Evolutionary conservation across 2,797 vertebrate species (phyloP).

Genomic region (Hippocampus kuda): DNA sequence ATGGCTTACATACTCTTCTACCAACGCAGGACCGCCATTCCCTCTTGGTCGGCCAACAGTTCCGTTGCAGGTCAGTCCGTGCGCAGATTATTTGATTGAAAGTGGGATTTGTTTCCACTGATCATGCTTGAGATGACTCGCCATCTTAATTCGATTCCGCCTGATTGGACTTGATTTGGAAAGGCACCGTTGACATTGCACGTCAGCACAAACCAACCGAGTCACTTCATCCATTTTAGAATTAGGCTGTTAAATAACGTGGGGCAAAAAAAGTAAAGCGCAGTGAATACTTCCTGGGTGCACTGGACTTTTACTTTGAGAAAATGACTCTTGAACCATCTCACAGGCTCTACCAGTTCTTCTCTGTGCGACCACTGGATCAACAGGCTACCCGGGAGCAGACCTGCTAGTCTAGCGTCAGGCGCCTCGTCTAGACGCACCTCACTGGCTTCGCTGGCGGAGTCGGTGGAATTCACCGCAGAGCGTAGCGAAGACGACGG

Average conservation of each 20-base stretch:
- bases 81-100: not conserved
- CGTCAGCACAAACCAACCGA: not conserved
- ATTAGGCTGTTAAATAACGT: not conserved
- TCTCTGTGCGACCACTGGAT: conserved; percentile 98
- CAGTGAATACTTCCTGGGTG: not conserved
- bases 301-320: not conserved
- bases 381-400: conserved; percentile 89
- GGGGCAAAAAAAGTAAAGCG: not conserved
- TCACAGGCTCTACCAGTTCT: conserved; percentile 90
- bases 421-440: conserved; percentile 92
- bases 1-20: conserved; percentile 95
- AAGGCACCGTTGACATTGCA: not conserved
- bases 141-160: no score
- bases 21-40: conserved; percentile 89
- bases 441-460: conserved; percentile 86
- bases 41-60: conserved; percentile 97
- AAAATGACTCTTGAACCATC: not conserved
- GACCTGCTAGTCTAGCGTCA: conserved; percentile 86
- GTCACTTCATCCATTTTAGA: not conserved
- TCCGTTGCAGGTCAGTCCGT: conserved; percentile 83
- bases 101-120: not conserved
- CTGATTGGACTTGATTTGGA: no score
- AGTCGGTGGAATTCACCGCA: conserved; percentile 83
- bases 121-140: no score
- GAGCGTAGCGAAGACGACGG: conserved; percentile 93